phyloP scores from a whole-genome alignment of 2,113 vertebrate genomes.

The Sturnus vulgaris region DNA sequence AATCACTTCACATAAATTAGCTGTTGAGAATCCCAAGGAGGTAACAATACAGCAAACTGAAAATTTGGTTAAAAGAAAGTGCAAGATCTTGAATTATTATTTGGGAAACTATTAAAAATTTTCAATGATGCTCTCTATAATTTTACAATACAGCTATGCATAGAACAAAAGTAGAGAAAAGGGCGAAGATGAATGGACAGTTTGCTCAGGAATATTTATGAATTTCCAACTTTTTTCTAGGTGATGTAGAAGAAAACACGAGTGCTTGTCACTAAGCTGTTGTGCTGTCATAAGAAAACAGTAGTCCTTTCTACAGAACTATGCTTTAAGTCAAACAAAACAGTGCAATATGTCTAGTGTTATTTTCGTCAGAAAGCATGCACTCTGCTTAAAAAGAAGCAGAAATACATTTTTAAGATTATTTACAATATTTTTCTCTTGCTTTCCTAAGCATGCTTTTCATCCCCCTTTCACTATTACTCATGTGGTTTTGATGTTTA shows the following conservation, averaged over 20 bases:
- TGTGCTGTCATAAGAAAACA: background rate
- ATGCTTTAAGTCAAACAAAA: background rate
- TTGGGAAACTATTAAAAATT: background rate
- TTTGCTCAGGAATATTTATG: background rate
- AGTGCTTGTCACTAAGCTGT: background rate
- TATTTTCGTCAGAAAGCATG: background rate
- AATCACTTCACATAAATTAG: background rate
- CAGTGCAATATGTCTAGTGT: background rate
- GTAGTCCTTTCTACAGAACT: background rate
- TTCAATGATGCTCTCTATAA: background rate
- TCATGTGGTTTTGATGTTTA: background rate
- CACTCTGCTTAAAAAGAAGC: background rate
- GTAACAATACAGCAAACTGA: background rate
- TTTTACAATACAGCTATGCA: background rate
- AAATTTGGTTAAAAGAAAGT: background rate
- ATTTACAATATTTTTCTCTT: background rate
- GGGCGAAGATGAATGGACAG: rapidly evolving
- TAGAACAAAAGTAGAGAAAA: background rate
- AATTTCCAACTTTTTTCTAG: background rate
- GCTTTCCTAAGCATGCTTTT: background rate
- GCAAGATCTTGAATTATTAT: background rate
- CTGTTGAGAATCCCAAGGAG: background rate
- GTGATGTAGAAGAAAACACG: background rate
- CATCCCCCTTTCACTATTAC: background rate
- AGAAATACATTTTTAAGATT: background rate